Conservation (phyloP, 37 sponge, comb jelly and placozoan genomes). For the Mnemiopsis leidyi region DNA sequence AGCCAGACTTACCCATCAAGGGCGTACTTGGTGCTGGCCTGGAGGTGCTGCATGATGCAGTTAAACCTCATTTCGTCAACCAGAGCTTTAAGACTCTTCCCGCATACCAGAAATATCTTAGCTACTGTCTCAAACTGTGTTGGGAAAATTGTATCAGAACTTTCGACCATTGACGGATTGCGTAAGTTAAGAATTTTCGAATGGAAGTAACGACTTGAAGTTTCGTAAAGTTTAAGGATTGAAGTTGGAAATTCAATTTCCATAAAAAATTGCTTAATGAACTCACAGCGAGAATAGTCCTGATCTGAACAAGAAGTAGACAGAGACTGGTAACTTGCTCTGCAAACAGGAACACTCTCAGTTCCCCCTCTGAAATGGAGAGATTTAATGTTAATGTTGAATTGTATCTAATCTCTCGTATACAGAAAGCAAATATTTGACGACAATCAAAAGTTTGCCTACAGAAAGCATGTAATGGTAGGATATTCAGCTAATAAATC, state of each 20-base stretch:
- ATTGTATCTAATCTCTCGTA: background rate
- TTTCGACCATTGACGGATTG: no score
- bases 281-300: slow-evolving; percentile 28
- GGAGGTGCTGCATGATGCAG: slow-evolving; percentile 63
- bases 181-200: no score
- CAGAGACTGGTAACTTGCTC: slow-evolving; percentile 55
- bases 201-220: no score
- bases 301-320: background rate
- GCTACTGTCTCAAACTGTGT: slow-evolving; percentile 61
- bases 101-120: slow-evolving; percentile 49
- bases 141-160: no score
- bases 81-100: slow-evolving; percentile 9
- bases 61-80: slow-evolving; percentile 52
- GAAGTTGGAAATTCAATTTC: no score
- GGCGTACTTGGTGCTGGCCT: background rate
- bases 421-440: no score
- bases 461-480: no score
- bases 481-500: no score
- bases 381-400: background rate
- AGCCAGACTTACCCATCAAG: background rate
- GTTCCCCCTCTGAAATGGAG: slow-evolving; percentile 22
- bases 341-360: slow-evolving; percentile 36
- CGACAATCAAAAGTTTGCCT: no score
- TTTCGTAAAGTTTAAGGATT: no score
- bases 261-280: no score